Conservation (phyloP, 1,140 invertebrate species). For the Halotydeus destructor region DNA sequence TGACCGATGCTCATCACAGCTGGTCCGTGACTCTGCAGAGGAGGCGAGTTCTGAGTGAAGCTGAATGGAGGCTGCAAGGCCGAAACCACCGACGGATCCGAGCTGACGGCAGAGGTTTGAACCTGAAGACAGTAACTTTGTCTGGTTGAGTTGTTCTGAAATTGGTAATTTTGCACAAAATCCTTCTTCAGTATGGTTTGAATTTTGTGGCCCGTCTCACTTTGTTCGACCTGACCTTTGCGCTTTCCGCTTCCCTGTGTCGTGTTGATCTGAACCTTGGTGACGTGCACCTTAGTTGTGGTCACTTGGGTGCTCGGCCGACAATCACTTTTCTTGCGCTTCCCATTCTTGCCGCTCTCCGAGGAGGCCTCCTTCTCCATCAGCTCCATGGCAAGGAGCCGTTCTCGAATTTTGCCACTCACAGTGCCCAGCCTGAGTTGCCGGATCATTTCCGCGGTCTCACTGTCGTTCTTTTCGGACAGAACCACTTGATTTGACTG, state of each 20-base stretch:
- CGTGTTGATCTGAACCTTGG: constrained; percentile 16
- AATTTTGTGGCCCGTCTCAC: constrained; percentile 14
- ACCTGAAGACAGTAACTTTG: constrained; percentile 16
- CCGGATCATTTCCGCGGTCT: constrained; percentile 5
- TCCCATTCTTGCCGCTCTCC: not conserved
- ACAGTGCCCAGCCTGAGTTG: not conserved
- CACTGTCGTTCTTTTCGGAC: not conserved
- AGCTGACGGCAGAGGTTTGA: constrained; percentile 15
- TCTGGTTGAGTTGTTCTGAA: constrained; percentile 13
- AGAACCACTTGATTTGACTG: not conserved
- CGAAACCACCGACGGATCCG: no score
- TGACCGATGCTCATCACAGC: no score
- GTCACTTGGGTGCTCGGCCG: not conserved
- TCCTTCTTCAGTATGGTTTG: constrained; percentile 13
- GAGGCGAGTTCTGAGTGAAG: no score
- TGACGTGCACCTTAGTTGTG: constrained; percentile 11
- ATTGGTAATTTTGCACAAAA: constrained; percentile 16
- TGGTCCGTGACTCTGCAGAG: no score
- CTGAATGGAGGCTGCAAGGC: no score
- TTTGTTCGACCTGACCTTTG: constrained; percentile 5
- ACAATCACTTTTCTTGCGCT: not conserved
- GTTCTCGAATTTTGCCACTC: constrained; percentile 6
- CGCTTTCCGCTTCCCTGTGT: constrained; percentile 11
- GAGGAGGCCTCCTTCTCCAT: not conserved
- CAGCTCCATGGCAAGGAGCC: constrained; percentile 4